A percentile compares a stretch with the other conserved stretches of the same genome.
phyloP scores from a whole-genome alignment of 2,113 vertebrate species.

The Eublepharis macularius region DNA sequence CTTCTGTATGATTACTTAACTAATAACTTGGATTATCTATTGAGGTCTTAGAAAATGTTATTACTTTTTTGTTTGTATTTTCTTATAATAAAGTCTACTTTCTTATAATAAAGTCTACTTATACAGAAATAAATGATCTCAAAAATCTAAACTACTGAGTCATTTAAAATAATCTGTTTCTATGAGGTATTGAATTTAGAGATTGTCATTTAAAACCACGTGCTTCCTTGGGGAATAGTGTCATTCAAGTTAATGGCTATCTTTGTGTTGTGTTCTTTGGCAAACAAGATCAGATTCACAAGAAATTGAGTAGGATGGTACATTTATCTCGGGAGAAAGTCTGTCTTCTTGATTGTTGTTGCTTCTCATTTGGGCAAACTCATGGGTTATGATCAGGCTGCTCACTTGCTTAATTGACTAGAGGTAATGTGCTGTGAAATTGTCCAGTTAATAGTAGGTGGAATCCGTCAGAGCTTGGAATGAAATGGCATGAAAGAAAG shows the following conservation, averaged over 20 bases:
- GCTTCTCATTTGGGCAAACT: background rate
- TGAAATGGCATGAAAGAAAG: conserved; percentile 34
- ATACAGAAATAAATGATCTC: no score
- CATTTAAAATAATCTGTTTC: background rate
- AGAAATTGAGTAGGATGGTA: conserved; percentile 26
- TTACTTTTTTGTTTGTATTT: no score
- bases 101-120: no score
- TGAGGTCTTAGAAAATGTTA: no score
- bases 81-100: no score
- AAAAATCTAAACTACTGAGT: no score
- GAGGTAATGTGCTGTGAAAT: conserved; percentile 49
- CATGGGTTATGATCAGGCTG: conserved; percentile 18
- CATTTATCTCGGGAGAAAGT: conserved; percentile 16
- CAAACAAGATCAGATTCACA: conserved; percentile 7
- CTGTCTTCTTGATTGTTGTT: conserved; percentile 30
- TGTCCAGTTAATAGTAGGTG: conserved; percentile 17
- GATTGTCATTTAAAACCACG: conserved; percentile 6
- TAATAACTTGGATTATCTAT: no score
- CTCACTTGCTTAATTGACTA: conserved; percentile 45
- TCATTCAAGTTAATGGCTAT: background rate
- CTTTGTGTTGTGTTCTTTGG: background rate
- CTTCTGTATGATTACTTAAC: no score
- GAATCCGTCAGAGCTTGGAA: conserved; percentile 41
- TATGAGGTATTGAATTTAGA: conserved; percentile 25
- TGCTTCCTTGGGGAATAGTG: conserved; percentile 1